Evolutionary conservation across 37 sponge, comb jelly and placozoan genomes (phyloP), one percentile per base, ranked within the genome.

Genomic region (Tethya wilhelma): DNA sequence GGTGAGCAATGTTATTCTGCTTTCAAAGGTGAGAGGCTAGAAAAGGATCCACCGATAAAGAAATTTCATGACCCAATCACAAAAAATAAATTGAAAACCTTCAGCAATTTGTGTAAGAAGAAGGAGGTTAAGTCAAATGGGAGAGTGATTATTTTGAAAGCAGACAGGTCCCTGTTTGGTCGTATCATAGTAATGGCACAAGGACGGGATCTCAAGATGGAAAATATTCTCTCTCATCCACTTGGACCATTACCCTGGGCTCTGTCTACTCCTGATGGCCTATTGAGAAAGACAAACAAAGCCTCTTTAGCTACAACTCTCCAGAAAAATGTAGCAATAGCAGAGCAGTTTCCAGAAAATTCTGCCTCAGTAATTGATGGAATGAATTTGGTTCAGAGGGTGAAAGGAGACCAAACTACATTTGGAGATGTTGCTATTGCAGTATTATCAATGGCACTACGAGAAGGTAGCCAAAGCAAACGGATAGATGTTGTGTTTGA

Each of bases 221-320:
- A 66, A 20, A 39, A 66, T 66, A 34, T 66, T 39, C 22, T 69
- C 25, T 69, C 69, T 40, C 69, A 69, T 69, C 69, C 69, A 41
- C 69, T 40, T 69, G 69, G 69, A 30, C 69, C 69, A 69, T 69
- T 69, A 40, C 69, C 43, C n/a, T 69, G 69, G 63, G 33, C 67
- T 66, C 38, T 66, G 20, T 66, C 67, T 7, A 66, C 67, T 38
- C 36, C 67, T 32, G 67, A 66, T 31, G 67, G 67, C 32, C 37
- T 66, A 30, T 28, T 66, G 67, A 66, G 37, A 20, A 66, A 66
- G 67, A 32, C 67, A 4, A 66, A 31, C 67, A 66, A 66, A 31
- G 33, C 67, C 37, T 4, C 67, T 5, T 20, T 66, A 39, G 67
- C 67, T 17, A 66, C 38, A 66, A 33, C 38, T 66, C 38, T 66